phyloP scores from a whole-genome alignment of 1,140 invertebrate species.

The Zophobas morio region DNA sequence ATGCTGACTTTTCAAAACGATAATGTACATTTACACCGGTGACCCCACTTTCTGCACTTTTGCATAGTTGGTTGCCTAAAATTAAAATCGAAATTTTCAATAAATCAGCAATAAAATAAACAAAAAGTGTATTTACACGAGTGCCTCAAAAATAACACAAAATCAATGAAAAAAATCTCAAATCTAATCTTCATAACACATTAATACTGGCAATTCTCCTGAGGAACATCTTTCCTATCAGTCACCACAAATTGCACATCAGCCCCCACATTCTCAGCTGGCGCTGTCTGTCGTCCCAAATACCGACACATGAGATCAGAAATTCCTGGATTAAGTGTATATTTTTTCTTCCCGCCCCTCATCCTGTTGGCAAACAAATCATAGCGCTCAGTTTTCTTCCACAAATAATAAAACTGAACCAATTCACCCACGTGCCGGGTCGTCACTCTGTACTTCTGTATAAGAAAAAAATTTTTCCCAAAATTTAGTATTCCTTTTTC shows the following conservation, averaged over 20 bases:
- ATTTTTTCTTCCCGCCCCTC: constrained; percentile 88
- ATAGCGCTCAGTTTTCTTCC: constrained; percentile 98
- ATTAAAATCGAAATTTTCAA: no score
- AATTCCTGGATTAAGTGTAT: constrained; percentile 84
- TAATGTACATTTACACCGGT: no score
- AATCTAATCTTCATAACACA: neutral
- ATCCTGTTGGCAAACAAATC: constrained; percentile 90
- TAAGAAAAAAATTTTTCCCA: constrained; percentile 96
- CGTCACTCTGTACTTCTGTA: constrained; percentile 92
- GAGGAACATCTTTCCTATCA: constrained; percentile 10
- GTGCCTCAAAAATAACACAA: no score
- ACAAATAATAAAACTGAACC: constrained; percentile 97
- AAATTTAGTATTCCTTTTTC: constrained; percentile 92
- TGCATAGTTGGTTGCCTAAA: no score
- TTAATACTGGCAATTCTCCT: constrained; percentile 30
- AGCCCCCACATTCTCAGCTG: neutral
- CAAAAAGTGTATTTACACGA: no score
- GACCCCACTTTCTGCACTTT: no score
- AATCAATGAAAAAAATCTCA: no score
- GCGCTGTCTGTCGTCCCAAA: neutral
- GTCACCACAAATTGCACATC: constrained; percentile 35
- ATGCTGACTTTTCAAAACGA: no score
- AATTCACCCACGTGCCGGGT: constrained; percentile 95
- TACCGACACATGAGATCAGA: constrained; percentile 81
- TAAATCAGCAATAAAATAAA: no score